Evolutionary conservation across 2,797 vertebrate genomes (phyloP).

Genomic region (Falco berigora): DNA sequence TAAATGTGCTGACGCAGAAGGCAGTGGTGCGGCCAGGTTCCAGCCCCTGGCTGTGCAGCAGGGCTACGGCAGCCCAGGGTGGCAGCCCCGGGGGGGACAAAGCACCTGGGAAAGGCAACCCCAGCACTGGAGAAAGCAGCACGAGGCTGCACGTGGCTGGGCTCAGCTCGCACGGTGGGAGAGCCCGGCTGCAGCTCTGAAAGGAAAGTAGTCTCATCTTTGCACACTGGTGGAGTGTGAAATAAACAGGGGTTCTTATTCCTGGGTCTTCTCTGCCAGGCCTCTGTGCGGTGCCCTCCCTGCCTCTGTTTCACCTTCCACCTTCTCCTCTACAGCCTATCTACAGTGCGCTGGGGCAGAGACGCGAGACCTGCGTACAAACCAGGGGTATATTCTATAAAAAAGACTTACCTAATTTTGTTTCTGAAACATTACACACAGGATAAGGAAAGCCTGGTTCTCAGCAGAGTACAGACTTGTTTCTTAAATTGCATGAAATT

Average conservation of each 20-base stretch:
- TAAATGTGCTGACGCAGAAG: not conserved
- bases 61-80: not conserved
- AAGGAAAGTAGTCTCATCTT: not conserved
- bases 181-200: not conserved
- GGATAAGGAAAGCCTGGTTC: not conserved
- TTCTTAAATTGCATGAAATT: not conserved
- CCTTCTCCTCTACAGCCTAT: not conserved
- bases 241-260: not conserved
- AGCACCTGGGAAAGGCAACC: not conserved
- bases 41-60: not conserved
- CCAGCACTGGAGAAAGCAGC: not conserved
- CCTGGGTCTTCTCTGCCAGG: not conserved
- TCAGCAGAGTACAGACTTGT: not conserved
- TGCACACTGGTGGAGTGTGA: fast-evolving
- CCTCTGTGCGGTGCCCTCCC: not conserved
- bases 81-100: not conserved
- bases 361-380: not conserved
- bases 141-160: fast-evolving
- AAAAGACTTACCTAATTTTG: not conserved
- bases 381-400: not conserved
- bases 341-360: not conserved
- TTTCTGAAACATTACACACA: not conserved
- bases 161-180: not conserved
- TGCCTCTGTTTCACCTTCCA: not conserved
- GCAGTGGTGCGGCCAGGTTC: not conserved